phyloP scores from a whole-genome alignment of 2,113 vertebrate genomes.

The Marmota monax region DNA sequence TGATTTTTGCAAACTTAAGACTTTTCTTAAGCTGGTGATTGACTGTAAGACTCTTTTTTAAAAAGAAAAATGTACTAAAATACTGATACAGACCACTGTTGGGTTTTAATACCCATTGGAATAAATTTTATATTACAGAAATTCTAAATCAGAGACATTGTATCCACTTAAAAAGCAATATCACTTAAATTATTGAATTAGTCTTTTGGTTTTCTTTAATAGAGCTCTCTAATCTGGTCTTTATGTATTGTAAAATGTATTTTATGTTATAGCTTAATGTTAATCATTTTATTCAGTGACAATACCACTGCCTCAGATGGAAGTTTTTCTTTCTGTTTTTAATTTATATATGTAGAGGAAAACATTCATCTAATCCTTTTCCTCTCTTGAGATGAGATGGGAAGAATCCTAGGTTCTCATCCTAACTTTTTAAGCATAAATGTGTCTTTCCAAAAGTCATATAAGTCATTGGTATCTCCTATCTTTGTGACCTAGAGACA shows the following conservation, averaged over 20 bases:
- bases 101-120: background rate
- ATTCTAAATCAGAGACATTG: background rate
- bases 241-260: background rate
- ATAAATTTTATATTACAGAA: background rate
- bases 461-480: background rate
- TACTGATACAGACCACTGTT: background rate
- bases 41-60: background rate
- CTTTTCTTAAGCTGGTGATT: background rate
- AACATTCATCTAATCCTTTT: background rate
- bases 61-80: constrained; percentile 32
- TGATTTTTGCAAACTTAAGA: background rate
- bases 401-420: background rate
- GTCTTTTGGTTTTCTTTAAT: background rate
- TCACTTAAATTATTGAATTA: background rate
- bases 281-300: background rate
- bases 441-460: background rate
- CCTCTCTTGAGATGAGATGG: background rate
- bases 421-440: background rate
- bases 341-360: background rate
- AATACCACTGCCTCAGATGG: background rate
- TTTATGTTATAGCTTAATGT: background rate
- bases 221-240: background rate
- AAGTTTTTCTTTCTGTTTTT: background rate
- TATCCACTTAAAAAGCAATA: background rate
- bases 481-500: background rate